These are phyloP conservation scores for Morone chrysops DNA, from an alignment of 2,113 vertebrate species.

Conservation along the genomic window DNA sequence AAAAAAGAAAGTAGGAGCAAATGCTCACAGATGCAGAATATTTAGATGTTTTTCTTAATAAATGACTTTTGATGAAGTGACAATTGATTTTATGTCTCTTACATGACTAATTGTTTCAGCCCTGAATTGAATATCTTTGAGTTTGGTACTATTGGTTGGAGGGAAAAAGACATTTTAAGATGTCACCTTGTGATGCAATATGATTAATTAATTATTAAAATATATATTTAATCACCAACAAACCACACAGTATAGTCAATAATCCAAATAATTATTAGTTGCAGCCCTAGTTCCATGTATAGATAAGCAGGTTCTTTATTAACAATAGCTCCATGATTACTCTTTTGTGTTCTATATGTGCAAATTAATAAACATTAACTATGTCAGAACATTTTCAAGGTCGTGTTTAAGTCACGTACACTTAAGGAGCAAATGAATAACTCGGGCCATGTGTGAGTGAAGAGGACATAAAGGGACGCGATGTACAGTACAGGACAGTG, in stretches of 20 bases:
- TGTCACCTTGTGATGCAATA: not conserved
- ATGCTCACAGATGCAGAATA: not conserved
- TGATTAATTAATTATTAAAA: not conserved
- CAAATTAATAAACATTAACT: not conserved
- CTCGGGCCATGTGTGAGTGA: too few species aligned
- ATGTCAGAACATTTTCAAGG: not conserved
- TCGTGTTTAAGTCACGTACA: not conserved
- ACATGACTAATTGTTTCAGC: not conserved
- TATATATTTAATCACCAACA: not conserved
- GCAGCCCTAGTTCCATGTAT: not conserved
- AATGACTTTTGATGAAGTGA: not conserved
- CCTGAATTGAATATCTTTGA: not conserved
- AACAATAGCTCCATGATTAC: not conserved
- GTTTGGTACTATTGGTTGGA: not conserved
- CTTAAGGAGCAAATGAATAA: too few species aligned
- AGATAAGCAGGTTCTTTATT: not conserved
- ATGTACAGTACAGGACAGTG: constrained; percentile 37
- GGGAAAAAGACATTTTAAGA: not conserved
- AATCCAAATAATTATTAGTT: not conserved
- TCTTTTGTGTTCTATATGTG: not conserved
- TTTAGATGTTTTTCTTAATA: too few species aligned
- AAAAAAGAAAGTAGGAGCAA: not conserved
- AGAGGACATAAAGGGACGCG: constrained; percentile 33
- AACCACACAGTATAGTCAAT: not conserved
- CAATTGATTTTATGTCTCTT: too few species aligned